A percentile compares a stretch with the other conserved stretches of the same genome.
Evolutionary conservation across 2,797 vertebrate genomes (phyloP).

Genomic region (Cuniculus paca): DNA sequence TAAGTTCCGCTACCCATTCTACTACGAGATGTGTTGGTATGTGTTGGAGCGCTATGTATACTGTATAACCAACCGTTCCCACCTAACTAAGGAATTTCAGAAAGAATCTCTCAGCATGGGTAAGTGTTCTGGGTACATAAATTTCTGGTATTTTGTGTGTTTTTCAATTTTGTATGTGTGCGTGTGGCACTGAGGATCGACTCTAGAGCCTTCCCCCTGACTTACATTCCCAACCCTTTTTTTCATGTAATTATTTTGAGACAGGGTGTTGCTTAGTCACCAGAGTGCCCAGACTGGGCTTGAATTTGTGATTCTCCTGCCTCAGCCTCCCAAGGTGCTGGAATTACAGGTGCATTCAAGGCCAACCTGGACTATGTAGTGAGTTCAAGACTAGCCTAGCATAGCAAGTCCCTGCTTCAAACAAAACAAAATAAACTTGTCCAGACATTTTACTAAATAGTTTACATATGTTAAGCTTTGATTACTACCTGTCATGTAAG

Average conservation of each 20-base stretch:
- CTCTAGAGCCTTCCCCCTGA: not conserved
- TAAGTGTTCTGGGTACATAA: slow-evolving; percentile 84
- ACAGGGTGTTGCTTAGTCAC: not conserved
- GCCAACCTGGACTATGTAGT: not conserved
- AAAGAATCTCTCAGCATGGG: slow-evolving; percentile 97
- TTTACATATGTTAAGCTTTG: not conserved
- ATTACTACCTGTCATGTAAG: not conserved
- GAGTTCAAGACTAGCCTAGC: not conserved
- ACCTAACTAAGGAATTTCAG: slow-evolving; percentile 98
- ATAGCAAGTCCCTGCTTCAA: not conserved
- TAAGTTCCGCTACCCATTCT: slow-evolving; percentile 99
- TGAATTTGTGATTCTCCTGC: not conserved
- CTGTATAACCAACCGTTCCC: slow-evolving; percentile 95
- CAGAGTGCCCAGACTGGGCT: not conserved
- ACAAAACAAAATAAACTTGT: not conserved
- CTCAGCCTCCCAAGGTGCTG: not conserved
- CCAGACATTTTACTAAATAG: not conserved
- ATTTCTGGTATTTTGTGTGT: not conserved
- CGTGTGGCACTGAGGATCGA: not conserved
- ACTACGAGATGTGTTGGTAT: slow-evolving; percentile 99
- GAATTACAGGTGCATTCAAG: not conserved
- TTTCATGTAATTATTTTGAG: not conserved
- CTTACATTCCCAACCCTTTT: not conserved
- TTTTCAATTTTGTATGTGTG: not conserved
- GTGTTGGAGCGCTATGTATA: slow-evolving; percentile 98